phyloP scores from a whole-genome alignment of 37 sponge, comb jelly and placozoan genomes.

The Chondrilla cf. caribensis region DNA sequence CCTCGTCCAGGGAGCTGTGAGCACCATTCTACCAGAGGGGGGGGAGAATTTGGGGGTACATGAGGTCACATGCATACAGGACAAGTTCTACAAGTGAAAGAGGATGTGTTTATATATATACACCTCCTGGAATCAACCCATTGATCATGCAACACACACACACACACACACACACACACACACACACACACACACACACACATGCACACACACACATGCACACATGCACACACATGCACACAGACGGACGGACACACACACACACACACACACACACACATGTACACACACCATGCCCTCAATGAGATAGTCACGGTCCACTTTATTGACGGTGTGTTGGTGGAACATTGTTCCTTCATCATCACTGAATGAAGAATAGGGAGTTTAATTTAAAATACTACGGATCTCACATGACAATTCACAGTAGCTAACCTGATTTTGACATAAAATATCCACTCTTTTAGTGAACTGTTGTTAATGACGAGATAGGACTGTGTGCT shows the following conservation, averaged over 20 bases:
- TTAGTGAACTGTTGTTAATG: not conserved
- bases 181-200: constrained; percentile 10
- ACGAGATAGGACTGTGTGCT: not conserved
- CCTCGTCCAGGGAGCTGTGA: not conserved
- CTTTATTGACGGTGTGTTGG: not conserved
- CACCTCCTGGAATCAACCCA: no score
- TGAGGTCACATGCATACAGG: not conserved
- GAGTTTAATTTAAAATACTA: constrained; percentile 16
- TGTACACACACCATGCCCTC: constrained; percentile 13
- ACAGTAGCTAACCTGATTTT: not conserved
- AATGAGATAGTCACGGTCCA: not conserved
- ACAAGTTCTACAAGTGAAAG: no score
- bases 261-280: constrained; percentile 18
- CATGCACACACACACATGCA: constrained; percentile 7
- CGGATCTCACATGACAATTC: no score
- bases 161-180: not conserved
- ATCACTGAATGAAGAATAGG: not conserved
- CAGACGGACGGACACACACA: not conserved
- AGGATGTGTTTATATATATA: no score
- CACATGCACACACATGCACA: not conserved
- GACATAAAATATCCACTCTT: not conserved
- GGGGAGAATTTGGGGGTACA: not conserved
- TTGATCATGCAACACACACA: no score
- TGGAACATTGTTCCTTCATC: constrained; percentile 1
- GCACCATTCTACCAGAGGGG: not conserved